Conservation (phyloP, 2,888 invertebrate species). For the Drosophila barbarae region DNA sequence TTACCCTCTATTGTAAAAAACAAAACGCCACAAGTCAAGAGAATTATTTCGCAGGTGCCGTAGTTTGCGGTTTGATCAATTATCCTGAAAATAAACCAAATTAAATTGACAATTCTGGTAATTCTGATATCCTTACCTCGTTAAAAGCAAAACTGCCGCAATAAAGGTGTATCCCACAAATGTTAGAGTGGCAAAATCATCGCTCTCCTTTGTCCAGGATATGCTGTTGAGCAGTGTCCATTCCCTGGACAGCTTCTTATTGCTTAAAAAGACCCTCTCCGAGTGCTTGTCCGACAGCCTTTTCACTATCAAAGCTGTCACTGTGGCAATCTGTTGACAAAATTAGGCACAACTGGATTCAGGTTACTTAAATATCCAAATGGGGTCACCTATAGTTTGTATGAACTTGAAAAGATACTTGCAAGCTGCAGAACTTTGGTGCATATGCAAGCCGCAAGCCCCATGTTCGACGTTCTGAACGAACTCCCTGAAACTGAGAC, state of each 20-base stretch:
- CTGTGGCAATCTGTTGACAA: constrained; percentile 39
- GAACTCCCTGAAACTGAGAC: constrained; percentile 20
- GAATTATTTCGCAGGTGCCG: constrained; percentile 45
- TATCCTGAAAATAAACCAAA: constrained; percentile 34
- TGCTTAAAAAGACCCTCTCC: constrained; percentile 50
- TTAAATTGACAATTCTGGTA: not conserved
- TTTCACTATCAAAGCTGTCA: constrained; percentile 50
- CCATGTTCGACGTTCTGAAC: constrained; percentile 50
- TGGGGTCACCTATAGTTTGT: not conserved
- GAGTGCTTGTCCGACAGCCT: constrained; percentile 61
- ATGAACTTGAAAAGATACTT: constrained; percentile 35
- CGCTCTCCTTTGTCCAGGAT: constrained; percentile 57
- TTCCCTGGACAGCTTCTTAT: constrained; percentile 50
- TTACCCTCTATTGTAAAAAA: constrained; percentile 58
- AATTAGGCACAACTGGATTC: not conserved
- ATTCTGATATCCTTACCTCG: constrained; percentile 37
- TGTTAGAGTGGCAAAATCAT: constrained; percentile 53
- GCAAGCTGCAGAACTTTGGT: constrained; percentile 55
- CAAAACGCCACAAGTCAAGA: constrained; percentile 53
- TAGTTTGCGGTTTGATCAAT: constrained; percentile 48
- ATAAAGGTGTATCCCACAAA: constrained; percentile 59
- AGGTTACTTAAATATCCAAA: not conserved
- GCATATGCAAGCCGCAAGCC: constrained; percentile 45
- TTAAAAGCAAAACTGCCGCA: constrained; percentile 48
- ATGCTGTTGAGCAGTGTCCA: constrained; percentile 58